These are phyloP conservation scores for Nyctibius grandis DNA, from an alignment of 2,797 vertebrate genomes.

Conservation along the genomic window DNA sequence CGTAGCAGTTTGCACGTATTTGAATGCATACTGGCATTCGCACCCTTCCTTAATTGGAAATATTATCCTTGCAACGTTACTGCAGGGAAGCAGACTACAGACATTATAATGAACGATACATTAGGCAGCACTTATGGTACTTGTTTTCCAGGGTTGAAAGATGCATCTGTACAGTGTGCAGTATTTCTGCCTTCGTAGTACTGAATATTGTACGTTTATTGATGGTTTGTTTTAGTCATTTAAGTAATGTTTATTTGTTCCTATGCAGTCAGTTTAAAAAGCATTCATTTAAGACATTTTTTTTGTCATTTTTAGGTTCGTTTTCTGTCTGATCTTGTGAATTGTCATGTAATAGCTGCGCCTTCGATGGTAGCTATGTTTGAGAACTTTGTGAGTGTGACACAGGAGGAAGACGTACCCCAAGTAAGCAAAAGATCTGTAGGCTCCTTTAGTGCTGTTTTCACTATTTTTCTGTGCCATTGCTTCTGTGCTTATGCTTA, in stretches of 20 bases:
- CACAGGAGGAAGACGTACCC: slow-evolving; percentile 95
- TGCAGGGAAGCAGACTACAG: not conserved
- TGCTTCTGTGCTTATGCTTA: not conserved
- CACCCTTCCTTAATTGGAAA: not conserved
- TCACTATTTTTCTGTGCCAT: not conserved
- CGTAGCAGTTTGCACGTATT: not conserved
- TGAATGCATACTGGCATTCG: not conserved
- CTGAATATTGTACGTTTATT: not conserved
- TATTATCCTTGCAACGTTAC: not conserved
- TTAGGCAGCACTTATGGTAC: fast-evolving
- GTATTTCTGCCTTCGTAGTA: not conserved
- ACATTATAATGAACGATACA: fast-evolving
- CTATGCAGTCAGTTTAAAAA: not conserved
- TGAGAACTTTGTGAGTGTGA: slow-evolving; percentile 95
- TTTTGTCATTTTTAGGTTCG: slow-evolving; percentile 79
- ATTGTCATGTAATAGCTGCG: slow-evolving; percentile 97
- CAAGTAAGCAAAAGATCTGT: slow-evolving; percentile 80
- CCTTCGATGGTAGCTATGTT: slow-evolving; percentile 99
- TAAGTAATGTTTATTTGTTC: not conserved
- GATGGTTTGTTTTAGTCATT: not conserved
- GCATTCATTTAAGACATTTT: fast-evolving
- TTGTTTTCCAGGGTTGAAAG: not conserved
- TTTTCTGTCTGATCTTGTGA: slow-evolving; percentile 94
- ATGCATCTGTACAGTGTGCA: not conserved
- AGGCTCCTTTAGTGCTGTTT: not conserved